phyloP scores from a whole-genome alignment of 2,113 vertebrate species.

The Andinoacara biseriatus region DNA sequence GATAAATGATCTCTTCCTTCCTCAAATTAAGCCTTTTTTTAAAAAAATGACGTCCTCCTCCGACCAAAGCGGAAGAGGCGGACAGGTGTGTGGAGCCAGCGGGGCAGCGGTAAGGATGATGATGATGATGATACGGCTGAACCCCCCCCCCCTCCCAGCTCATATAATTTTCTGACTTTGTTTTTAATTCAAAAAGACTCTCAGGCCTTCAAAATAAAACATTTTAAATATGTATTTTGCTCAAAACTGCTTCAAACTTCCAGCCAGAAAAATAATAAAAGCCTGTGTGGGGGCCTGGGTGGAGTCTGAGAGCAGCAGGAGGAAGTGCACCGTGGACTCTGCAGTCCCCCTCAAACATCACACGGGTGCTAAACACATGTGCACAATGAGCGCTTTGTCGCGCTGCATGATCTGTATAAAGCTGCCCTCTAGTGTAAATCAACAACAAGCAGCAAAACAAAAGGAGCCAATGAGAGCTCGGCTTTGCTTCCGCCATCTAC shows the following conservation, averaged over 20 bases:
- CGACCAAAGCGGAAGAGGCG: background rate
- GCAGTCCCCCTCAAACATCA: background rate
- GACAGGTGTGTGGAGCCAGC: conserved; percentile 20
- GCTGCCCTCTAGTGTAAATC: conserved; percentile 82
- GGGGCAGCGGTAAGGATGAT: background rate
- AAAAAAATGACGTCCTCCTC: background rate
- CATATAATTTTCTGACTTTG: background rate
- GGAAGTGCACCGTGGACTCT: background rate
- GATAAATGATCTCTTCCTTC: background rate
- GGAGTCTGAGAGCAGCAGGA: background rate
- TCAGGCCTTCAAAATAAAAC: background rate
- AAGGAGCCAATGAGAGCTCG: background rate
- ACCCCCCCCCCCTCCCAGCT: background rate
- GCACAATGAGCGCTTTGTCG: background rate
- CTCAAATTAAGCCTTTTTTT: background rate
- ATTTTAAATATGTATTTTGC: background rate
- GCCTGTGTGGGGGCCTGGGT: background rate
- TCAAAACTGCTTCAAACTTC: too few relatives aligned
- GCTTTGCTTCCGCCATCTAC: background rate
- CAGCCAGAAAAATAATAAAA: background rate
- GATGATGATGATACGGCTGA: too few relatives aligned
- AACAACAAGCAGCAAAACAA: conserved; percentile 59
- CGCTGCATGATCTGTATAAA: conserved; percentile 70
- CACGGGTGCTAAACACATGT: background rate
- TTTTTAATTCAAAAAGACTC: background rate